Evolutionary conservation across 2,113 vertebrate species (phyloP).

Genomic region (Calyptomena viridis): DNA sequence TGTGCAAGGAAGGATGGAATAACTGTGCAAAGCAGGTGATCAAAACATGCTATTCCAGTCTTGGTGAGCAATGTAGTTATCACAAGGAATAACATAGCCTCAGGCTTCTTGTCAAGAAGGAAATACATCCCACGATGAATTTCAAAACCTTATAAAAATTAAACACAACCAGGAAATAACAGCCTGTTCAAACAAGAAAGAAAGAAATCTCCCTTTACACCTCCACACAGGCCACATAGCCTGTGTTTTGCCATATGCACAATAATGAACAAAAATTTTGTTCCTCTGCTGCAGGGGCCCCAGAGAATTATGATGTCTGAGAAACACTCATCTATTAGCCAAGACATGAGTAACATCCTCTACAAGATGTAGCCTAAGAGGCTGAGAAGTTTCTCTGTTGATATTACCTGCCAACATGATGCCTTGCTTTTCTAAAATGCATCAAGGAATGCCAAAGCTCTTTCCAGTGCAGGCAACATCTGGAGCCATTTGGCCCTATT

Average conservation of each 20-base stretch:
- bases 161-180: not conserved
- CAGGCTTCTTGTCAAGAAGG: not conserved
- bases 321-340: not conserved
- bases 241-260: not conserved
- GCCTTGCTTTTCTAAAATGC: not conserved
- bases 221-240: not conserved
- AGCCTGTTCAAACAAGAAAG: not conserved
- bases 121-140: not conserved
- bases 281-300: not conserved
- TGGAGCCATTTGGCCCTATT: not conserved
- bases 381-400: not conserved
- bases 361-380: not conserved
- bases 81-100: not conserved
- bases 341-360: not conserved
- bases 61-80: not conserved
- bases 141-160: not conserved
- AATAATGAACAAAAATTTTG: not conserved
- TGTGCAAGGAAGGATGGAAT: accelerated
- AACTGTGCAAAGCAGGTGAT: accelerated
- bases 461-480: not conserved
- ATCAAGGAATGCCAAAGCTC: not conserved
- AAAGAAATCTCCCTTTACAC: not conserved
- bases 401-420: not conserved
- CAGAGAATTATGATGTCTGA: not conserved
- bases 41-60: not conserved